Base-by-base conservation (phyloP, 1,140 invertebrate species). In the Chionoecetes opilio region DNA sequence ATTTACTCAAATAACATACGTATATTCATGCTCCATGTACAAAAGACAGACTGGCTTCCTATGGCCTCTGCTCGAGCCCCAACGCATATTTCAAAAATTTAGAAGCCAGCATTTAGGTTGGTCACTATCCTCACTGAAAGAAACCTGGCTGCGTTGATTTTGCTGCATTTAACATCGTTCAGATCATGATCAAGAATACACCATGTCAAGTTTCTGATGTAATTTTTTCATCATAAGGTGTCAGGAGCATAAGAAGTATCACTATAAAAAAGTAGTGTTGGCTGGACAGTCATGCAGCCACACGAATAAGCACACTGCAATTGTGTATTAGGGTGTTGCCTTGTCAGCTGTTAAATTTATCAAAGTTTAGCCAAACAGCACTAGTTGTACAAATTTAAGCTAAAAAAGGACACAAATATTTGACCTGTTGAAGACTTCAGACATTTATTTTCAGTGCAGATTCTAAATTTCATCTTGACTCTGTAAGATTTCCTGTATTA, bases 361-460 rank as follows among this genome's bases (percentile, higher is more conserved):
- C 21, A 75, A 75, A 75, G 63, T 75, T 75, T 75, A 75, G n/a
- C 26, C 63, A 75, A 75, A 75, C 21, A n/a, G 63, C 63, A 75
- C 63, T n/a, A 75, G 63, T 75, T 75, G 63, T 75, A 75, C n/a
- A 75, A 75, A 26, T n/a, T n/a, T 75, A 75, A 75, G 63, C 63
- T 75, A 75, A 75, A 75, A 75, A 17, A 26, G 26, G 63, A 75
- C 63, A n/a, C 63, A 75, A 75, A n/a, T 75, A 75, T 75, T 75
- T 26, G n/a, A 5, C 21, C 63, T 75, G 63, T 75, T 75, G 53
- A 75, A 75, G 63, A 75, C n/a, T 75, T 26, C 63, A 75, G 63
- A 75, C 63, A 75, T 75, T 75, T 75, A 75, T 75, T 75, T n/a
- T 75, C 21, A 75, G 8, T 75, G 63, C 21, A 75, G 0, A 75